Base-by-base conservation (phyloP, 2,797 vertebrate genomes). In the Calcarius lapponicus region DNA sequence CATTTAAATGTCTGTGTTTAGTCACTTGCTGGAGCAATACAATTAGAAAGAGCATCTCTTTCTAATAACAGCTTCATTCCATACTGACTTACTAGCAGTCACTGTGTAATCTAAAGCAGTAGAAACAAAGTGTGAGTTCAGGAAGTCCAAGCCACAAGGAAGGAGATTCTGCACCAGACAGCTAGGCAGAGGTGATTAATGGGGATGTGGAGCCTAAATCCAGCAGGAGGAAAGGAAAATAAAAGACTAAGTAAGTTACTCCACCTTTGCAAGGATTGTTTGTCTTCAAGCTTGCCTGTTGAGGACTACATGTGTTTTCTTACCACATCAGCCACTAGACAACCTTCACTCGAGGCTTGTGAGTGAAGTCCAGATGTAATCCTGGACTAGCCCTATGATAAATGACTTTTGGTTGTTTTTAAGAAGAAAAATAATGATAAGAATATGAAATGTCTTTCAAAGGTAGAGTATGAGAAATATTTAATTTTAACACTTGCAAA, bases 1-100 rank as follows among this genome's bases (percentile, higher is more conserved):
- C 80, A 93, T 97, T 94, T 94, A 89, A 96, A 89, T 62, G 79
- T 90, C 91, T 94, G 65, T 47, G 86, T 96, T 97, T 90, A 94
- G 91, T 72, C 94, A 93, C 87, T 96, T 95, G 81, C 73, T 93
- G 62, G 51, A 97, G 79, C 69, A 82, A 93, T 79, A 56, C 54
- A 86, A 91, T 92, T 75, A 91, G 66, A 80, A 92, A 71, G 45
- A 93, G 79, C 86, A 92, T 95, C 84, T 94, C 92, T 90, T 97
- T 96, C 88, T 97, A 96, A 96, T 96, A 95, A 93, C 50, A 3
- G 45, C 36, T 92, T 93, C 72, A 93, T 95, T 95, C 86, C 74
- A 64, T 20, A 9, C 45, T 80, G 81, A 60, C 84, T 90, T 96
- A 86, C 54, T 91, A 85, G 69, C 70, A 87, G 86, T 95, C 45